Evolutionary conservation across 2,888 invertebrate genomes (phyloP).

Genomic region (Chirona hameri): DNA sequence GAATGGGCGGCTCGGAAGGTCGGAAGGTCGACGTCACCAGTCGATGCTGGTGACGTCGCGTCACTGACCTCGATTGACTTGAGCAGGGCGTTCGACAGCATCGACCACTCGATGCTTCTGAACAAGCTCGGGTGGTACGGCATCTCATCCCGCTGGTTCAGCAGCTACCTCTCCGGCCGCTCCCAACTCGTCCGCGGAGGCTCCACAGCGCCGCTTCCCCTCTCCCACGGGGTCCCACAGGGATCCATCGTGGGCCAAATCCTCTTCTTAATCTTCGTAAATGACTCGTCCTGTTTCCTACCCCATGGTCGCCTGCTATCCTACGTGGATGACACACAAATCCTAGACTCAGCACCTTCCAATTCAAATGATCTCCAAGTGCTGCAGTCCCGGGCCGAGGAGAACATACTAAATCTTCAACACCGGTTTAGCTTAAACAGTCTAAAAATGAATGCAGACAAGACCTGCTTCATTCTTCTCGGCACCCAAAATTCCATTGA

Average conservation of each 20-base stretch:
- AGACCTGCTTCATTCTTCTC: too few species aligned
- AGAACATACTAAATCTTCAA: too few species aligned
- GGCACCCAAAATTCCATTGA: too few species aligned
- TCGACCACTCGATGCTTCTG: neutral
- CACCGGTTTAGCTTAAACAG: too few species aligned
- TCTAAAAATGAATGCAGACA: too few species aligned
- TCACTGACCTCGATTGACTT: neutral
- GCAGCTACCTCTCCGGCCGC: neutral
- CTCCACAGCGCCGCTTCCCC: neutral
- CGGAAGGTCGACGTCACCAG: too few species aligned
- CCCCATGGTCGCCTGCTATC: neutral
- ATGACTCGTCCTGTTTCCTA: neutral
- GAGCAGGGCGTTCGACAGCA: neutral
- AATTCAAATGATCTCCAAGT: too few species aligned
- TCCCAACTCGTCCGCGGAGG: neutral
- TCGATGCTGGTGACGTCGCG: neutral
- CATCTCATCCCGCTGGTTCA: neutral
- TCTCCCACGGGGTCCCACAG: neutral
- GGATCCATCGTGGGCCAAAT: neutral
- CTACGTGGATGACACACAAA: neutral
- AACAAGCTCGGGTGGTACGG: neutral
- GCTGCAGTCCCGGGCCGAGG: too few species aligned
- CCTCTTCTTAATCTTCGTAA: neutral
- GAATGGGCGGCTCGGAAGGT: conserved; percentile 2
- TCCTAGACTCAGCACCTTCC: too few species aligned